phyloP scores from a whole-genome alignment of 2,113 vertebrate genomes.

The Passerina amoena region DNA sequence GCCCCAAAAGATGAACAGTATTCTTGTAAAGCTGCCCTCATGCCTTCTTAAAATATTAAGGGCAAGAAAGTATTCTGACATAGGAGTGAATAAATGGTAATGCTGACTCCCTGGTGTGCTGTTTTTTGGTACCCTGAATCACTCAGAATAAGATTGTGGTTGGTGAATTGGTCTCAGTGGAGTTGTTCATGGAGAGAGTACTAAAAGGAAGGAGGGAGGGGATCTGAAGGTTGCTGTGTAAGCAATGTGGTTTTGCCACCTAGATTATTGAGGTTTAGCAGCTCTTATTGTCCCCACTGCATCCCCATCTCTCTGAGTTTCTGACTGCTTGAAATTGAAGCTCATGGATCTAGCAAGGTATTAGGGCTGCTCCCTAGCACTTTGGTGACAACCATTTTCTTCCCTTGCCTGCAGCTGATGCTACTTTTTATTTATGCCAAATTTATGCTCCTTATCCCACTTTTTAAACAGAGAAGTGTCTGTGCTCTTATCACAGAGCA shows the following conservation, averaged over 20 bases:
- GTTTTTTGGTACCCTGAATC: not conserved
- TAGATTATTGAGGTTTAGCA: rapidly evolving
- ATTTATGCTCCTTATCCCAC: not conserved
- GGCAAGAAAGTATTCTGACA: not conserved
- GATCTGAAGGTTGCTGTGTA: not conserved
- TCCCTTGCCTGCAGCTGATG: not conserved
- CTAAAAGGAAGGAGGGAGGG: not conserved
- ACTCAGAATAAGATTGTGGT: not conserved
- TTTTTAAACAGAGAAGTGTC: not conserved
- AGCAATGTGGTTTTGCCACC: not conserved
- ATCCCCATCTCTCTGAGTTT: not conserved
- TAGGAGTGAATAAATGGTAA: not conserved
- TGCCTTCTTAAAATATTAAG: not conserved
- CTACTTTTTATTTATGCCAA: not conserved
- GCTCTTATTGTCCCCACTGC: not conserved
- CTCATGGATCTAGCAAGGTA: not conserved
- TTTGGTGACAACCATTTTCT: not conserved
- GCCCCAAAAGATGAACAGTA: not conserved
- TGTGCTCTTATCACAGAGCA: not conserved
- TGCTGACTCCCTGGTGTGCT: not conserved
- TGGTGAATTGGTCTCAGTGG: not conserved
- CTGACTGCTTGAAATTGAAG: not conserved
- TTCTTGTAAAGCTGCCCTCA: not conserved
- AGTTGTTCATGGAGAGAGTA: not conserved
- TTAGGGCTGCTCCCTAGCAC: not conserved